Base-by-base conservation (phyloP, 30 jellyfish, hydroid and myxozoan species). In the Haliclystus octoradiatus region DNA sequence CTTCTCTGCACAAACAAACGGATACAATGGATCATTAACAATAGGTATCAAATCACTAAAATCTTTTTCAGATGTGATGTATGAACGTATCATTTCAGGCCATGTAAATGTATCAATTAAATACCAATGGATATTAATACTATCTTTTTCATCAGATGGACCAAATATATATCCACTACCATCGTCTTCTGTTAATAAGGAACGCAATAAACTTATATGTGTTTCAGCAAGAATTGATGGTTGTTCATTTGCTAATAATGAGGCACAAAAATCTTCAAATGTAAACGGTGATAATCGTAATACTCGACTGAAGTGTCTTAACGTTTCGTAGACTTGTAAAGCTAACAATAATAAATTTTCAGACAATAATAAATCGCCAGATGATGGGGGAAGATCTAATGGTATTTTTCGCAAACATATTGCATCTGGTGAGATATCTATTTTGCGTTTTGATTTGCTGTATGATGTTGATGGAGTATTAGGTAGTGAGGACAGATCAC, bases 261-360 rank as follows among this genome's bases (percentile, higher is more conserved):
- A 94, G 28, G 86, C 91, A 78, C 96, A 86, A 40, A 86, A 86
- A 63, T 86, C 94, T 65, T 86, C 96, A 74, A 86, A 86, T 25
- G 87, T 82, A 32, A 79, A 79, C 31, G 96, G 94, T 2, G 96
- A 86, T n/a, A 86, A 66, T 34, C 85, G 69, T 60, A 86, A 70
- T 49, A 86, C 86, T 50, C 96, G 64, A 22, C 92, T 79, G 53
- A 86, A 86, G 66, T 86, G 96, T 35, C 96, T 78, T 34, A 86
- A 92, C 22, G 80, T 70, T 79, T 86, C 96, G 46, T 78, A 86
- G 33, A 86, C 94, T 52, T 86, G 92, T 62, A 86, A 71, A 34
- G 96, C 93, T 63, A 69, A 61, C 92, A 86, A 67, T 22, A 86
- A 66, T 33, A 71, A 64, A 12, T 86, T 87, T 34, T 77, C 61